A percentile compares a stretch with the other conserved stretches of the same genome.
Evolutionary conservation across 1,140 invertebrate species (phyloP).

Genomic region (Drosophila ambigua): DNA sequence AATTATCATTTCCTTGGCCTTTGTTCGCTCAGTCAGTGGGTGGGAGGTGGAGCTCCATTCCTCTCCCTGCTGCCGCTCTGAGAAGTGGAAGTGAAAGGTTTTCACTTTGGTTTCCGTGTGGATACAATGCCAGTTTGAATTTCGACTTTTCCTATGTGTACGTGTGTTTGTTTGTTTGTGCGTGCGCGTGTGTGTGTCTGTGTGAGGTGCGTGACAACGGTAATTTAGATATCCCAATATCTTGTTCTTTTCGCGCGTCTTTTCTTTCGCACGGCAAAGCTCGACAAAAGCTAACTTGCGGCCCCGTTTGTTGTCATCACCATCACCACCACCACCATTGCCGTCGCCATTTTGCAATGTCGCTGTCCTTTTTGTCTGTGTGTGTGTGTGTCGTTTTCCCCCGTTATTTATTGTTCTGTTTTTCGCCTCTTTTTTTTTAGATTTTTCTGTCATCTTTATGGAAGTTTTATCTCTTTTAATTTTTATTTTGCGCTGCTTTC

Average conservation of each 20-base stretch:
- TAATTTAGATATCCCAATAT: slow-evolving; percentile 71
- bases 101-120: slow-evolving; percentile 60
- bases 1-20: slow-evolving; percentile 75
- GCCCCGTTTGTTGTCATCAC: slow-evolving; percentile 32
- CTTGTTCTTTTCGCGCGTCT: slow-evolving; percentile 72
- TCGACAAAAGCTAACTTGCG: slow-evolving; percentile 59
- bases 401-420: slow-evolving; percentile 42
- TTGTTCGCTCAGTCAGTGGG: slow-evolving; percentile 69
- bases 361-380: slow-evolving; percentile 20
- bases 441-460: slow-evolving; percentile 46
- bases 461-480: slow-evolving; percentile 60
- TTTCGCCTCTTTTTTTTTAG: slow-evolving; percentile 1
- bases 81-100: slow-evolving; percentile 61
- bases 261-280: slow-evolving; percentile 50
- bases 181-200: slow-evolving; percentile 16
- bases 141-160: slow-evolving; percentile 11
- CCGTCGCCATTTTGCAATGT: slow-evolving; percentile 35
- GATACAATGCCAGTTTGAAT: slow-evolving; percentile 37
- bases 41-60: neutral
- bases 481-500: slow-evolving; percentile 47
- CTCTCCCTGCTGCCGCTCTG: too few relatives aligned
- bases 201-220: slow-evolving; percentile 61
- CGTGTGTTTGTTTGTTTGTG: slow-evolving; percentile 9
- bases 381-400: too few relatives aligned
- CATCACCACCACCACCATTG: too few relatives aligned